Conservation (phyloP, 2,113 vertebrate species). For the Anoplopoma fimbria region DNA sequence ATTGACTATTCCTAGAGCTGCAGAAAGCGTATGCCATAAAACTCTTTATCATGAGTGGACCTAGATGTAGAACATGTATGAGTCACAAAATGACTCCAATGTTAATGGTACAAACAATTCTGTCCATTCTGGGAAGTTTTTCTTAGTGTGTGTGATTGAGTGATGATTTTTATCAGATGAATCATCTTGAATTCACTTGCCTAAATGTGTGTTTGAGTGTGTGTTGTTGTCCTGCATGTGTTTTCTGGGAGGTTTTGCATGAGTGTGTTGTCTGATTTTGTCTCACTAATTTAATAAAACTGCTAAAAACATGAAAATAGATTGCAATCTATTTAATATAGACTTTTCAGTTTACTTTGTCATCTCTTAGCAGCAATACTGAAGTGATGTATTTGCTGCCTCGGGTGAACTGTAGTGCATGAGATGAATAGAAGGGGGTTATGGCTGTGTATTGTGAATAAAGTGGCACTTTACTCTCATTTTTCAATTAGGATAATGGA, state of each 20-base stretch:
- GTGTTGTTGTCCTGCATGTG: not conserved
- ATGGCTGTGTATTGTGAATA: conserved; percentile 57
- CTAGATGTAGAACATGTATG: conserved; percentile 12
- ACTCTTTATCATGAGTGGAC: conserved; percentile 5
- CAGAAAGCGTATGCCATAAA: conserved; percentile 38
- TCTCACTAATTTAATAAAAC: not conserved
- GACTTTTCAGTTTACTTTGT: conserved; percentile 12
- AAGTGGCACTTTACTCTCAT: conserved; percentile 72
- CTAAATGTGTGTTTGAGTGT: not conserved
- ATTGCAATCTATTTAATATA: not conserved
- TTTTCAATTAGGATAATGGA: conserved; percentile 78
- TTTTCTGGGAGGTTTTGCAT: not conserved
- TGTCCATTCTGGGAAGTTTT: conserved; percentile 33
- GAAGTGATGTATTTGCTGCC: not conserved
- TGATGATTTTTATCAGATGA: conserved; percentile 2
- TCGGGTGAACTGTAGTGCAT: conserved; percentile 14
- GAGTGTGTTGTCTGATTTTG: no score
- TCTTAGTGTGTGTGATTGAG: not conserved
- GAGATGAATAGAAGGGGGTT: conserved; percentile 54
- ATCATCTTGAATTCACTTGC: conserved; percentile 15
- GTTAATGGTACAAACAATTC: not conserved
- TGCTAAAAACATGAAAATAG: not conserved
- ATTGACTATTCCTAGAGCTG: conserved; percentile 48
- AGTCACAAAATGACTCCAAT: conserved; percentile 26
- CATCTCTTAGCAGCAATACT: not conserved